These are phyloP conservation scores for Triplophysa yarkandensis DNA, from an alignment of 2,797 vertebrate species.

Conservation along the genomic window DNA sequence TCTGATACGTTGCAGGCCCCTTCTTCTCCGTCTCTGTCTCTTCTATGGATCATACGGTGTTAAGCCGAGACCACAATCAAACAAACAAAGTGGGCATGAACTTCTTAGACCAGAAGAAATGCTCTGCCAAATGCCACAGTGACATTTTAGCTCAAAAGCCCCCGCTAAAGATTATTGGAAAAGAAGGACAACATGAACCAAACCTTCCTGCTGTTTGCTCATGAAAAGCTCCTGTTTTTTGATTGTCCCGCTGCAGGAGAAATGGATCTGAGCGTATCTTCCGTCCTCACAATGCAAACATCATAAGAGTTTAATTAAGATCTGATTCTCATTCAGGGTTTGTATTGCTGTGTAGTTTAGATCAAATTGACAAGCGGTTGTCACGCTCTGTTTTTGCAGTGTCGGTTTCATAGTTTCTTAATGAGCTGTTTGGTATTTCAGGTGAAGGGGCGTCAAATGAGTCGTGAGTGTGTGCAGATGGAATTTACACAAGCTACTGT, in stretches of 20 bases:
- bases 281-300: neutral
- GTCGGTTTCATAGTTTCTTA: constrained; percentile 31
- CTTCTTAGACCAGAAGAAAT: constrained; percentile 43
- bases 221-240: constrained; percentile 42
- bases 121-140: constrained; percentile 56
- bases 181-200: constrained; percentile 53
- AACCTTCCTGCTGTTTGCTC: constrained; percentile 51
- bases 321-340: constrained; percentile 9
- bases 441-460: constrained; percentile 28
- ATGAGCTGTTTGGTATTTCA: constrained; percentile 51
- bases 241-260: constrained; percentile 44
- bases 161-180: constrained; percentile 49
- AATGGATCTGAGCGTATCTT: neutral
- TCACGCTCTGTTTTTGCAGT: constrained; percentile 20
- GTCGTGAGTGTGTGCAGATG: neutral
- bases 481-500: constrained; percentile 19
- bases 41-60: neutral
- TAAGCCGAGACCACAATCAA: constrained; percentile 20
- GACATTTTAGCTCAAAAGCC: constrained; percentile 54
- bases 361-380: constrained; percentile 6
- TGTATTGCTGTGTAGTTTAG: constrained; percentile 17
- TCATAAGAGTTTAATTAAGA: constrained; percentile 30
- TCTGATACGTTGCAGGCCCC: constrained; percentile 6
- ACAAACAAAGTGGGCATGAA: constrained; percentile 27
- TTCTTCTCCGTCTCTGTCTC: neutral